Conservation (phyloP, 2,888 invertebrate species). For the Tinea trinotella region DNA sequence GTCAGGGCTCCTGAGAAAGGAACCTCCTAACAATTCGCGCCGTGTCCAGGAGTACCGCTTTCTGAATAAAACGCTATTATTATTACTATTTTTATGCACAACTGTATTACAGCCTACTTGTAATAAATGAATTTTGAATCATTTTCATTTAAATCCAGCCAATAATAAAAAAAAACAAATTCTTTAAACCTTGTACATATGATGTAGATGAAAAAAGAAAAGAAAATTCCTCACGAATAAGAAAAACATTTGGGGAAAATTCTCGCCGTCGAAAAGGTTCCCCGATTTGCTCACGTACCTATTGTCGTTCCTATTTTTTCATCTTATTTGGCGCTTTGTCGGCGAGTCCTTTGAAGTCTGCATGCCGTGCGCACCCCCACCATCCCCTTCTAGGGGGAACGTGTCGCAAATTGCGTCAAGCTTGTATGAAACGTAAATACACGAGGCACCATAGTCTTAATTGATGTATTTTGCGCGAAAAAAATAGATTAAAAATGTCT, state of each 20-base stretch:
- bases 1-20: too few relatives aligned
- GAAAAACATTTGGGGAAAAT: slow-evolving; percentile 38
- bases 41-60: too few relatives aligned
- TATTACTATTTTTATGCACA: too few relatives aligned
- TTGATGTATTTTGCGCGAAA: background rate
- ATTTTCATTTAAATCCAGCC: too few relatives aligned
- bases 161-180: background rate
- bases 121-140: too few relatives aligned
- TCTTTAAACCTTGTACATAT: background rate
- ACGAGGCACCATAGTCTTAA: background rate
- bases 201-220: slow-evolving; percentile 27
- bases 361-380: slow-evolving; percentile 27
- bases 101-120: too few relatives aligned
- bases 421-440: slow-evolving; percentile 43
- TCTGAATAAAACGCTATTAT: too few relatives aligned
- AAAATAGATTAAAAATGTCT: too few relatives aligned
- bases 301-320: slow-evolving; percentile 66
- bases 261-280: slow-evolving; percentile 40
- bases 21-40: too few relatives aligned
- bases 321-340: slow-evolving; percentile 72
- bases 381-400: slow-evolving; percentile 40
- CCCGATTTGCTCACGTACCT: slow-evolving; percentile 56
- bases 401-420: slow-evolving; percentile 67
- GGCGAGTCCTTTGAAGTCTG: slow-evolving; percentile 64
- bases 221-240: slow-evolving; percentile 45